Conservation (phyloP, 2,888 invertebrate genomes). For the Entomobrya multifasciata region DNA sequence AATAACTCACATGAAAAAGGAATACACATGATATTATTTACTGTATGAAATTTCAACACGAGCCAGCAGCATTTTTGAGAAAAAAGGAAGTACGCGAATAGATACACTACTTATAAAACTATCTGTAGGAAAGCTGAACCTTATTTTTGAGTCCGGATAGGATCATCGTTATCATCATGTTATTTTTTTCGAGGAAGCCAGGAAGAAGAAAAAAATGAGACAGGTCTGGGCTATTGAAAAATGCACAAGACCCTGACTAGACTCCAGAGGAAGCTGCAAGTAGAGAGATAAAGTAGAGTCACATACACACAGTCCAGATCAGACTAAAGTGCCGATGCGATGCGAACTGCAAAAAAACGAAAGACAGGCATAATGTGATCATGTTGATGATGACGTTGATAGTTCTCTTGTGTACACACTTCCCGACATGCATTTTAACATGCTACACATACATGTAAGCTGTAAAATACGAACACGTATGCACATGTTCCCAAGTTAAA, state of each 20-base stretch:
- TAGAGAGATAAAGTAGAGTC: background rate
- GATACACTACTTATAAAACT: too few relatives aligned
- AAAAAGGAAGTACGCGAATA: too few relatives aligned
- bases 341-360: background rate
- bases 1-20: slow-evolving; percentile 34
- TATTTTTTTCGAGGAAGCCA: background rate
- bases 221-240: slow-evolving; percentile 20
- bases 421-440: slow-evolving; percentile 32
- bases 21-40: slow-evolving; percentile 3
- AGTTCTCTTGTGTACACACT: slow-evolving; percentile 55
- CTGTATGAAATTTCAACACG: too few relatives aligned
- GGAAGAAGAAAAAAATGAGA: too few relatives aligned
- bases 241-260: slow-evolving; percentile 35
- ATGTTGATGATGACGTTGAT: slow-evolving; percentile 57
- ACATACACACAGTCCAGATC: too few relatives aligned
- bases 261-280: background rate
- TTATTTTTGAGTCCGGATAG: too few relatives aligned
- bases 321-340: slow-evolving; percentile 1
- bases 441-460: slow-evolving; percentile 40
- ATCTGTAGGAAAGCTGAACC: too few relatives aligned
- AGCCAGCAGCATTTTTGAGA: too few relatives aligned
- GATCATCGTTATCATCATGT: background rate
- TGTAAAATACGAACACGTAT: too few relatives aligned
- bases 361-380: slow-evolving; percentile 48
- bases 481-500: too few relatives aligned